A percentile compares a stretch with the other conserved stretches of the same genome.
Evolutionary conservation across 2,113 vertebrate genomes (phyloP).

Genomic region (Lophotis ruficrista): DNA sequence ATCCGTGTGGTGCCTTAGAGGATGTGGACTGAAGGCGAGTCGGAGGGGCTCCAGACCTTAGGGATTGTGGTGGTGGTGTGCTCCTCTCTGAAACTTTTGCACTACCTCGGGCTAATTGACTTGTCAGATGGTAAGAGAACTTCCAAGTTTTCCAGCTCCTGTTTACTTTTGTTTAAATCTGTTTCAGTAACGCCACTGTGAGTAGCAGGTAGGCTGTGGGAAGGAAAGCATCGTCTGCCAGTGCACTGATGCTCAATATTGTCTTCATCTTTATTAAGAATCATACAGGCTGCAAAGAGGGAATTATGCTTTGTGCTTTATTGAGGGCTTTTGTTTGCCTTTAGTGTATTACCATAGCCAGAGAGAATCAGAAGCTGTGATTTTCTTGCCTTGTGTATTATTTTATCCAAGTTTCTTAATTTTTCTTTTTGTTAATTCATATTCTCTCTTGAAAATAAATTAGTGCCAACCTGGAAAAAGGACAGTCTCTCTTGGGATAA

Average conservation of each 20-base stretch:
- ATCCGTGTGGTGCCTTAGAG: conserved; percentile 26
- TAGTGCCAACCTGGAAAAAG: neutral
- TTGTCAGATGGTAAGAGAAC: conserved; percentile 87
- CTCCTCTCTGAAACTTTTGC: conserved; percentile 88
- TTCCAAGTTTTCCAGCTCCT: conserved; percentile 8
- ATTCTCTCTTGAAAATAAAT: neutral
- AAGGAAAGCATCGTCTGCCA: neutral
- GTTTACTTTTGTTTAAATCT: neutral
- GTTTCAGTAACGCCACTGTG: neutral
- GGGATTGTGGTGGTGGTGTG: conserved; percentile 87
- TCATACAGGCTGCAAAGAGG: neutral
- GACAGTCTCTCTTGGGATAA: neutral
- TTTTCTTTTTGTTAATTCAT: neutral
- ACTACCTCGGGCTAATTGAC: conserved; percentile 88
- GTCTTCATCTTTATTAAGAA: neutral
- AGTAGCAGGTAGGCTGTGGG: neutral
- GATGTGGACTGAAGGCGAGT: conserved; percentile 80
- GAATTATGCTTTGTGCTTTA: neutral
- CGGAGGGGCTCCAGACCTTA: conserved; percentile 85
- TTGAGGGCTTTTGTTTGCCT: neutral
- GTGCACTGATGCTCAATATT: neutral
- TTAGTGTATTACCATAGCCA: neutral
- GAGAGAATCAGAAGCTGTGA: neutral
- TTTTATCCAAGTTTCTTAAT: neutral
- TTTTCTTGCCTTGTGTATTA: neutral